Evolutionary conservation across 1,140 invertebrate species (phyloP).

Genomic region (Caenorhabditis latens): DNA sequence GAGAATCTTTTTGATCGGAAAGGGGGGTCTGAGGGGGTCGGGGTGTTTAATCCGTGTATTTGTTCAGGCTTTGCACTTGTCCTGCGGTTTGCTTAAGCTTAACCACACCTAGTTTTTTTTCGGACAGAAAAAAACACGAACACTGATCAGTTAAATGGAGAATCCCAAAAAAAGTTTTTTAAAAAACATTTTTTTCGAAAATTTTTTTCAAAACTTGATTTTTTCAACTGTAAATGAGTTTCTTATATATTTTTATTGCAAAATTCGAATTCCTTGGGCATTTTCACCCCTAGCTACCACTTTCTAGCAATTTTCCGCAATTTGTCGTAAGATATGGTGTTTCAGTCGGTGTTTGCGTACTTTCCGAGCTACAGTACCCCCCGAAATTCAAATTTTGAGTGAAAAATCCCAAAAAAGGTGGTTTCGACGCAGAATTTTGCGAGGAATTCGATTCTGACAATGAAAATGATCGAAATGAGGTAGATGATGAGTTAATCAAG

Average conservation of each 20-base stretch:
- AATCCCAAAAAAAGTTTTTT: not conserved
- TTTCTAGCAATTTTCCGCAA: not conserved
- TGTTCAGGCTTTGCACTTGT: slow-evolving; percentile 51
- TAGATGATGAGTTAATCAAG: too few species aligned
- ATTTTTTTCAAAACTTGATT: too few species aligned
- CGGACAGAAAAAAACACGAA: not conserved
- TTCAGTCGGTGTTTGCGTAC: not conserved
- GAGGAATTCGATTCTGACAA: not conserved
- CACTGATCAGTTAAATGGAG: not conserved
- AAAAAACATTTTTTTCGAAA: too few species aligned
- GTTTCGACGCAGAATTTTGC: not conserved
- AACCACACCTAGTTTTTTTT: not conserved
- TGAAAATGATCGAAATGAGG: too few species aligned
- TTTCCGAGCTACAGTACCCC: not conserved
- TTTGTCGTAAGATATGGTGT: not conserved
- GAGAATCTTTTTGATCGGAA: too few species aligned
- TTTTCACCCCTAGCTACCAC: not conserved
- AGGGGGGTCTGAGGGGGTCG: too few species aligned
- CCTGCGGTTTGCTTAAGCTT: not conserved
- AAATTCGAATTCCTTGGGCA: not conserved
- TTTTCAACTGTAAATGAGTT: too few species aligned
- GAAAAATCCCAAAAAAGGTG: not conserved
- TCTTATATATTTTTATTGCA: not conserved
- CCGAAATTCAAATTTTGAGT: not conserved
- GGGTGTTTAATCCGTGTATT: slow-evolving; percentile 34